Evolutionary conservation across 1,140 invertebrate genomes (phyloP), one percentile per base, ranked within the genome.

Genomic region (Drosophila ironensis): DNA sequence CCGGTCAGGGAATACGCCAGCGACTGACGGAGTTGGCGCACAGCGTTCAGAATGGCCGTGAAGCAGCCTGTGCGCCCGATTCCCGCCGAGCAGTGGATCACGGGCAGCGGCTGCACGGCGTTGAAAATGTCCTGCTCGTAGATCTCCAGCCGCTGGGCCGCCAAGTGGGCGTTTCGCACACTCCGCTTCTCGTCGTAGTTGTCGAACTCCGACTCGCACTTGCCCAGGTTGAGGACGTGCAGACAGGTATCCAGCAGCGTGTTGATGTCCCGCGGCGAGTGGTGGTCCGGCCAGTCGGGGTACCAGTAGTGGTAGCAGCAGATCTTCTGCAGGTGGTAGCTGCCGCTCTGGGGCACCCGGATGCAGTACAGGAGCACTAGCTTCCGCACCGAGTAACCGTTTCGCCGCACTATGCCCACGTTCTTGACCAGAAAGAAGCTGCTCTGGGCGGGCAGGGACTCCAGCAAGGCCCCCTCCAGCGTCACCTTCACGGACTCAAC

Each of bases 1-100:
- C 82, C 73, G 0, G 87, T 89, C 2, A 87, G 50, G 2, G 78
- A 89, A 41, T 89, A 88, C 1, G 87, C 87, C 40, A 89, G 40
- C 16, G 87, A 87, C 51, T 88, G 76, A 6, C 89, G 67, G 30
- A 90, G 17, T 42, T 98, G 97, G 38, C 94, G 94, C 68, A 98
- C 95, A 28, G 96, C 96, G 73, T 97, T 97, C 30, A 97, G 93
- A 16, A 98, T 93, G 11, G 97, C 97, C 59, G 99, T 95, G 67
- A 99, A 97, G 88, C 98, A 98, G 4, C 98, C 98, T 0, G 98
- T 99, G 27, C 98, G 92, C 6, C 98, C 97, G 37, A 97, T 96
- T 6, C 96, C 96, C 12, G 96, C 96, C 35, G 95, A 97, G 90
- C 98, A 99, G 86, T 99, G 98, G 1, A 99, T 97, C 20, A 98